These are phyloP conservation scores for Cotesia congregata DNA, from an alignment of 2,888 invertebrate species.

Conservation along the genomic window DNA sequence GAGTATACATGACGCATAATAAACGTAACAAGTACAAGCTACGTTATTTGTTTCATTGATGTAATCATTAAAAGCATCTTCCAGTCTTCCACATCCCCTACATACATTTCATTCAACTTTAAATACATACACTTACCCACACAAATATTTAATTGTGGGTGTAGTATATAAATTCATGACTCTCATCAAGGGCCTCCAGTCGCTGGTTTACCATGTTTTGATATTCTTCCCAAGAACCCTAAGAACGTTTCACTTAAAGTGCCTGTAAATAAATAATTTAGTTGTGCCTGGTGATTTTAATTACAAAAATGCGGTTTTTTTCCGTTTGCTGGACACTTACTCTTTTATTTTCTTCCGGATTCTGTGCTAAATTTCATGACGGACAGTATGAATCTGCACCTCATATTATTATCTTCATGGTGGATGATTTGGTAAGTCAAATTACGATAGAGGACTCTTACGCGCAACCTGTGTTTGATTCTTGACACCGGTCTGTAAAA, in stretches of 20 bases:
- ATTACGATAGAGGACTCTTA: too few relatives aligned
- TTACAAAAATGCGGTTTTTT: constrained; percentile 36
- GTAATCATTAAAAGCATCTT: constrained; percentile 51
- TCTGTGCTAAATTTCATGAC: constrained; percentile 37
- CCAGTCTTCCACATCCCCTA: constrained; percentile 43
- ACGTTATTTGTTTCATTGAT: constrained; percentile 58
- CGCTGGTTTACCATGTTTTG: constrained; percentile 52
- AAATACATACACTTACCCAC: constrained; percentile 41
- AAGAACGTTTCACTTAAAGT: background rate
- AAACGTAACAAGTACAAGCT: constrained; percentile 52
- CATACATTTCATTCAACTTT: constrained; percentile 54
- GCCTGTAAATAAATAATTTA: background rate
- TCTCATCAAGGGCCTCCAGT: constrained; percentile 43
- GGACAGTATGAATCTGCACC: constrained; percentile 66
- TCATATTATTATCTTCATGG: constrained; percentile 73
- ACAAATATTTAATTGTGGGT: constrained; percentile 50
- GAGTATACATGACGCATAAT: constrained; percentile 52
- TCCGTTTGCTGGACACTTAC: constrained; percentile 37
- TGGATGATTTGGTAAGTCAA: constrained; percentile 73
- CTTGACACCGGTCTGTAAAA: too few relatives aligned
- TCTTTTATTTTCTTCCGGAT: constrained; percentile 38
- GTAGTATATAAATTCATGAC: constrained; percentile 50
- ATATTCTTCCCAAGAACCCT: constrained; percentile 45
- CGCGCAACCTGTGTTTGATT: too few relatives aligned
- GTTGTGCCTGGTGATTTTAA: constrained; percentile 7